phyloP scores from a whole-genome alignment of 2,888 invertebrate species.

The Heteropelma amictum region DNA sequence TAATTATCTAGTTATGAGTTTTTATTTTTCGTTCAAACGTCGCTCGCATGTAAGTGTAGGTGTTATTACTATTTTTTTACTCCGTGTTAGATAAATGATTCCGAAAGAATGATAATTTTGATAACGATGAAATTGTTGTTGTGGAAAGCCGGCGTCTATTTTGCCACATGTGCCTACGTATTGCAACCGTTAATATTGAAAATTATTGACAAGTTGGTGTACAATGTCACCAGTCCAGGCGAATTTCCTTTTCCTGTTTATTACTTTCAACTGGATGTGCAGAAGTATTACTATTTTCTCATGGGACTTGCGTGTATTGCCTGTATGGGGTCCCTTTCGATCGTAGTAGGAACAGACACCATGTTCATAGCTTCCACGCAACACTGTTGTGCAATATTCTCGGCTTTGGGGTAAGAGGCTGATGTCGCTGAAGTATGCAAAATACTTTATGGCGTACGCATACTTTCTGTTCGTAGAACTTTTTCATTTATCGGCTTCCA shows the following conservation, averaged over 20 bases:
- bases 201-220: slow-evolving; percentile 5
- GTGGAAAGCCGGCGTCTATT: too few relatives aligned
- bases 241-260: slow-evolving; percentile 15
- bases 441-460: too few relatives aligned
- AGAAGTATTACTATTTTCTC: slow-evolving; percentile 21
- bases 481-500: not conserved
- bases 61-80: too few relatives aligned
- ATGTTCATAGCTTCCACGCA: slow-evolving; percentile 4
- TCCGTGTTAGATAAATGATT: too few relatives aligned
- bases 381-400: slow-evolving; percentile 25
- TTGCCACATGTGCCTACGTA: too few relatives aligned
- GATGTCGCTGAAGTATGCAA: too few relatives aligned
- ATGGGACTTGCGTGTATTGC: not conserved
- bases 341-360: not conserved
- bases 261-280: not conserved
- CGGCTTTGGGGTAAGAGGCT: slow-evolving; percentile 21
- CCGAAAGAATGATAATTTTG: not conserved
- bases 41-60: too few relatives aligned
- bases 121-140: too few relatives aligned
- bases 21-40: too few relatives aligned
- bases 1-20: too few relatives aligned
- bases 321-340: not conserved
- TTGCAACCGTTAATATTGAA: slow-evolving; percentile 12
- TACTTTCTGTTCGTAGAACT: too few relatives aligned
- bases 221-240: not conserved